Percentiles rank a stretch among this genome's conserved stretches.
phyloP scores from a whole-genome alignment of 2,888 invertebrate species.

The Azorinus chamasolen region DNA sequence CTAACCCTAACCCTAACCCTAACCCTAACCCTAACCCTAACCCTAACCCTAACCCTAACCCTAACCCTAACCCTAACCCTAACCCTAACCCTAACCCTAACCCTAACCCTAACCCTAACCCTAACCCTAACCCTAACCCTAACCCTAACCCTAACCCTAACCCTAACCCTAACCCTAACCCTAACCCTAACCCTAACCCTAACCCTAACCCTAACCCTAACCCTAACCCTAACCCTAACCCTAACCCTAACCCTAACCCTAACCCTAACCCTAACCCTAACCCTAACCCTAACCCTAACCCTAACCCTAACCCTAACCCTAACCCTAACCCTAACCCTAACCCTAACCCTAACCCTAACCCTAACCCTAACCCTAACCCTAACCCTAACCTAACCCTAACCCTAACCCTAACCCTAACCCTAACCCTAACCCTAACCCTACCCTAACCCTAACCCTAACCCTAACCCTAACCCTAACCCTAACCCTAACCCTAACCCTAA shows the following conservation, averaged over 20 bases:
- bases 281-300: slow-evolving; percentile 58
- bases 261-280: slow-evolving; percentile 58
- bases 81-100: too few relatives aligned
- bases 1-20: too few relatives aligned
- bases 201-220: slow-evolving; percentile 55
- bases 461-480: slow-evolving; percentile 44
- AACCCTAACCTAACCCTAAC: slow-evolving; percentile 43
- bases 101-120: too few relatives aligned
- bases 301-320: slow-evolving; percentile 55
- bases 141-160: too few relatives aligned
- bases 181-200: slow-evolving; percentile 48
- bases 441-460: slow-evolving; percentile 59
- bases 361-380: slow-evolving; percentile 40
- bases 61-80: too few relatives aligned
- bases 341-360: slow-evolving; percentile 55
- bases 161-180: too few relatives aligned
- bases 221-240: slow-evolving; percentile 45
- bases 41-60: too few relatives aligned
- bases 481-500: slow-evolving; percentile 39
- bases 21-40: too few relatives aligned
- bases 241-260: slow-evolving; percentile 50
- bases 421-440: slow-evolving; percentile 44
- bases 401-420: slow-evolving; percentile 52
- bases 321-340: slow-evolving; percentile 52
- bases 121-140: too few relatives aligned